A percentile compares a stretch with the other conserved stretches of the same genome.
Conservation (phyloP, 2,113 vertebrate genomes). For the Cephalopterus ornatus region DNA sequence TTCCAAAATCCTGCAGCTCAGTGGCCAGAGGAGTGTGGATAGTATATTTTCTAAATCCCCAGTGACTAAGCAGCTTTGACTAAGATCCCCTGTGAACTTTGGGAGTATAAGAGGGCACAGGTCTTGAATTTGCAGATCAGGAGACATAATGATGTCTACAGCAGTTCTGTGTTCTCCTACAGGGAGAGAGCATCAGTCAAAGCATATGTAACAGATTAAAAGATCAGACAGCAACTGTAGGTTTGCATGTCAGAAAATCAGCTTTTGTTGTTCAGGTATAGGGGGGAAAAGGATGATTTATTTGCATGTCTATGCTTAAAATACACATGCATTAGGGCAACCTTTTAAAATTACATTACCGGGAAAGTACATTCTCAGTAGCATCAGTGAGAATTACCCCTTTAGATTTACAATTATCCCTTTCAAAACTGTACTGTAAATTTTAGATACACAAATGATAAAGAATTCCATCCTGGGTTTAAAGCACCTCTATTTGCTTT, state of each 20-base stretch:
- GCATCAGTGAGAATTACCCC: background rate
- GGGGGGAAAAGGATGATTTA: background rate
- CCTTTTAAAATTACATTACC: background rate
- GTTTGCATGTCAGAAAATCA: slow-evolving; percentile 53
- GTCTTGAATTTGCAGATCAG: background rate
- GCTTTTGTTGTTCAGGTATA: background rate
- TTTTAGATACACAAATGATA: background rate
- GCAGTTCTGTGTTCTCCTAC: background rate
- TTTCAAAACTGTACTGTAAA: background rate
- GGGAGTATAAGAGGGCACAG: background rate
- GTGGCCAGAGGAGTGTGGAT: background rate
- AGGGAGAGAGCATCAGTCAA: background rate
- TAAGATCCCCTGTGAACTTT: background rate
- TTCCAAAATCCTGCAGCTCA: background rate
- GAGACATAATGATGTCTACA: background rate
- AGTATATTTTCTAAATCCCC: background rate
- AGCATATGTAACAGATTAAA: slow-evolving; percentile 50
- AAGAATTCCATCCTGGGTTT: background rate
- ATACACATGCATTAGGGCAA: background rate
- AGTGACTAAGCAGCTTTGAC: background rate
- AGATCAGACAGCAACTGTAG: slow-evolving; percentile 29
- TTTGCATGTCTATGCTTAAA: slow-evolving; percentile 15
- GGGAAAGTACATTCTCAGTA: background rate
- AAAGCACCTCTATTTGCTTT: background rate
- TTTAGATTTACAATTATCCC: background rate